Conservation (phyloP, 2,113 vertebrate species). For the Poecilia latipinna region DNA sequence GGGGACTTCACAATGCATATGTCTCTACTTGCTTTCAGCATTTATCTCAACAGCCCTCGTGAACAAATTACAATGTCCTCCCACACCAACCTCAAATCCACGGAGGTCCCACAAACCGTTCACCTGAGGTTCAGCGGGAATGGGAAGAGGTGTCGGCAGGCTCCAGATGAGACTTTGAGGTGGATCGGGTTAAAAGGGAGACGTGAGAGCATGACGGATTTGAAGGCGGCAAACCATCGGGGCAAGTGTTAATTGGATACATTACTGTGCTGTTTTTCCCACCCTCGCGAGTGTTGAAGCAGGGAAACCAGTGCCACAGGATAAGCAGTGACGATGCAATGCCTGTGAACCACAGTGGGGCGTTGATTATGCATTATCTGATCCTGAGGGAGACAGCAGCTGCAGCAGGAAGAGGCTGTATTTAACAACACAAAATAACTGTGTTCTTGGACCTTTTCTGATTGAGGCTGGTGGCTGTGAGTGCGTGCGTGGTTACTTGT, state of each 20-base stretch:
- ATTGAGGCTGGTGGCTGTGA: neutral
- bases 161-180: constrained; percentile 30
- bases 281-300: constrained; percentile 23
- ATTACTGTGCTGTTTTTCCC: constrained; percentile 48
- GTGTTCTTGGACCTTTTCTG: constrained; percentile 10
- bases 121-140: constrained; percentile 30
- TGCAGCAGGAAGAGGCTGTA: constrained; percentile 36
- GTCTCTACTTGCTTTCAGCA: neutral
- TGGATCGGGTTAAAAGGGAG: constrained; percentile 8
- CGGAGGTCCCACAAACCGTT: constrained; percentile 6
- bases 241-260: constrained; percentile 69
- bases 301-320: constrained; percentile 28
- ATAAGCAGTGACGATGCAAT: constrained; percentile 34
- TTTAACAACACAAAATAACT: constrained; percentile 52
- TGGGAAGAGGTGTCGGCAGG: constrained; percentile 40
- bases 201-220: constrained; percentile 24
- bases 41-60: neutral
- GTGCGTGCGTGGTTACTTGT: neutral
- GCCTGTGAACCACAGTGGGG: constrained; percentile 42
- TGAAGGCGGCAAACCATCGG: constrained; percentile 29
- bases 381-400: constrained; percentile 31
- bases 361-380: constrained; percentile 55
- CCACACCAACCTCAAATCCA: constrained; percentile 16
- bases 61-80: constrained; percentile 11
- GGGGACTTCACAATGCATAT: neutral